Evolutionary conservation across 2,797 vertebrate species (phyloP), one percentile per base, ranked within the genome.

Genomic region (Eleutherodactylus coqui): DNA sequence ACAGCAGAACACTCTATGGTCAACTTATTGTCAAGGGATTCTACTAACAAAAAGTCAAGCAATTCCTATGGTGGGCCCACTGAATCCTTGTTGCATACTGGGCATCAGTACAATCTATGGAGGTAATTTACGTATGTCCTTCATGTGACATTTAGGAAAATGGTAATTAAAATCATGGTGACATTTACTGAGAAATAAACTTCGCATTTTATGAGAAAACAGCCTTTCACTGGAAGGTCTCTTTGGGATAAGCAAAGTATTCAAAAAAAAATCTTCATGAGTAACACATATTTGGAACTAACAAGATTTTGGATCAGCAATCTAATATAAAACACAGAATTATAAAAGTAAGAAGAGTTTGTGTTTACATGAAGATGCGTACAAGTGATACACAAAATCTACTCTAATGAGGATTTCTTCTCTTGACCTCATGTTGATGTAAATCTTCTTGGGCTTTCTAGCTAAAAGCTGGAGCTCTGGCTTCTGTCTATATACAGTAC

Each of bases 381-480:
- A 19, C 43, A 17, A 27, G 10, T 38, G 3, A 27, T 47, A 29
- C 21, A 38, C 51, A 58, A 29, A n/a, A 27, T 55, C 13, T 55
- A 0, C 38, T 43, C 43, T 67, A 51, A 19, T 53, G 51, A 43
- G 45, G 32, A 36, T 49, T 55, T 41, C 27, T 6, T 38, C 19
- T 38, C 67, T 79, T 17, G 19, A 3, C 49, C 9, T 43, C 41
- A 5, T 29, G 43, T 34, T 69, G 75, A 27, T 53, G 43, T 43
- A 51, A 69, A 75, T 34, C 3, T 19, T 77, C n/a, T 34, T 82
- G 51, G 60, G n/a, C 41, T 60, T 62, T 21, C 78, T 75, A 32
- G 6, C 27, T 36, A 17, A 64, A 38, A 17, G 24, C 70, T 29
- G 41, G 19, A 47, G 41, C 64, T 10, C 29, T 67, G 51, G 55